Evolutionary conservation across 2,113 vertebrate species (phyloP).

Genomic region (Butorides virescens): DNA sequence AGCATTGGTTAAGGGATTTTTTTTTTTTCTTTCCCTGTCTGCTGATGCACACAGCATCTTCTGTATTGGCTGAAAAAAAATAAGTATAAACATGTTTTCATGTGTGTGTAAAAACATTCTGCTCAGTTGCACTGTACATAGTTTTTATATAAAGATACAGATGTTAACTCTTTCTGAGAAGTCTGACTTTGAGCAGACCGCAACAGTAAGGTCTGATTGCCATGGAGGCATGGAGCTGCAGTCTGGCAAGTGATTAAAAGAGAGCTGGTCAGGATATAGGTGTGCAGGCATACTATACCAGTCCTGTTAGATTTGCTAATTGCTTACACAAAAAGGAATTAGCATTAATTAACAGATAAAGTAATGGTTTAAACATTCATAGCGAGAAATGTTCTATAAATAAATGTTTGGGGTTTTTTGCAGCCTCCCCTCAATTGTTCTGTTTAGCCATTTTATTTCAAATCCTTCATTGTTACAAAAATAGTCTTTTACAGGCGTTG

Average conservation of each 20-base stretch:
- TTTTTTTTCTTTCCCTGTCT: neutral
- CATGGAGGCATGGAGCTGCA: neutral
- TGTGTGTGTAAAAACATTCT: neutral
- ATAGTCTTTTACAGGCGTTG: neutral
- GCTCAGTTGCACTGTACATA: neutral
- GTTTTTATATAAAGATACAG: neutral
- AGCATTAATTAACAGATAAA: neutral
- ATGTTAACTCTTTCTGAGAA: neutral
- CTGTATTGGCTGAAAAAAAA: neutral
- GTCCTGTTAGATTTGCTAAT: neutral
- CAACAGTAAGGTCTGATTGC: neutral
- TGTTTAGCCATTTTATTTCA: neutral
- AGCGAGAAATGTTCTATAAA: neutral
- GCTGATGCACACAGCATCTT: neutral
- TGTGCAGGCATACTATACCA: accelerated
- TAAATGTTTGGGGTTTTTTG: neutral
- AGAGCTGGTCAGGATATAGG: too few relatives aligned
- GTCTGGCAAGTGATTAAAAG: neutral
- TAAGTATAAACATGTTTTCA: neutral
- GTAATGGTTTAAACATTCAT: neutral
- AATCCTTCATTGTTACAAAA: neutral
- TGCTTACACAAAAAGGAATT: neutral
- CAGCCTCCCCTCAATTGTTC: neutral
- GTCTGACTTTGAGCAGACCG: neutral
- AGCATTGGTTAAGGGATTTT: neutral